phyloP scores from a whole-genome alignment of 2,113 vertebrate species.

The Nothocercus nigrocapillus region DNA sequence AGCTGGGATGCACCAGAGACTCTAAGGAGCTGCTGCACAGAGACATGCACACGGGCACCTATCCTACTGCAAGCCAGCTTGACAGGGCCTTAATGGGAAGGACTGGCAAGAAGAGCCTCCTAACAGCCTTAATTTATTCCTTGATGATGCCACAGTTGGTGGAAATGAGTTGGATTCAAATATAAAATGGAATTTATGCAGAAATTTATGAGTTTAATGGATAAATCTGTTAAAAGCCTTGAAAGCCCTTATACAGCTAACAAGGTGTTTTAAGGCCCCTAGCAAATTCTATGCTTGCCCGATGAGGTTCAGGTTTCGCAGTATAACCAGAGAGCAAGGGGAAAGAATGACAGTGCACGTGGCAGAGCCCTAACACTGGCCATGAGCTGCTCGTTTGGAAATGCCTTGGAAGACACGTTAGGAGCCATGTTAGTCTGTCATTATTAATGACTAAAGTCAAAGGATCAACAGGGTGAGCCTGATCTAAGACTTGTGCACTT shows the following conservation, averaged over 20 bases:
- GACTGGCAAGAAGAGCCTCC: constrained; percentile 9
- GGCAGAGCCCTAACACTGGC: constrained; percentile 21
- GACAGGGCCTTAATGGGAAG: neutral
- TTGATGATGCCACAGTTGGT: constrained; percentile 57
- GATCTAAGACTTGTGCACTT: constrained; percentile 25
- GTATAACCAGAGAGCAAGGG: constrained; percentile 69
- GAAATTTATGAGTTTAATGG: constrained; percentile 69
- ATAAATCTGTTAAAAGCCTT: constrained; percentile 64
- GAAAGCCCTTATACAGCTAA: constrained; percentile 70
- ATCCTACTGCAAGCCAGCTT: neutral
- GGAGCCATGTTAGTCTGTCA: constrained; percentile 43
- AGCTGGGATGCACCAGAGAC: neutral
- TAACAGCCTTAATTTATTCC: constrained; percentile 43
- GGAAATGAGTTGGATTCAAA: constrained; percentile 56
- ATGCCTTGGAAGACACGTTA: constrained; percentile 65
- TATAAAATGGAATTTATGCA: constrained; percentile 67
- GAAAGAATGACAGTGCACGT: constrained; percentile 68
- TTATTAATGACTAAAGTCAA: constrained; percentile 68
- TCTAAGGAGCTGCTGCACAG: neutral
- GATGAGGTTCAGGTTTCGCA: constrained; percentile 69
- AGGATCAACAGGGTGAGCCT: constrained; percentile 62
- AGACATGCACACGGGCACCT: neutral
- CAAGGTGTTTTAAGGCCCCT: constrained; percentile 70
- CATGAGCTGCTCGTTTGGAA: constrained; percentile 49
- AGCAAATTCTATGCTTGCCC: constrained; percentile 65